A percentile compares a stretch with the other conserved stretches of the same genome.
Conservation (phyloP, 1,140 invertebrate genomes). For the Hestina assimilis region DNA sequence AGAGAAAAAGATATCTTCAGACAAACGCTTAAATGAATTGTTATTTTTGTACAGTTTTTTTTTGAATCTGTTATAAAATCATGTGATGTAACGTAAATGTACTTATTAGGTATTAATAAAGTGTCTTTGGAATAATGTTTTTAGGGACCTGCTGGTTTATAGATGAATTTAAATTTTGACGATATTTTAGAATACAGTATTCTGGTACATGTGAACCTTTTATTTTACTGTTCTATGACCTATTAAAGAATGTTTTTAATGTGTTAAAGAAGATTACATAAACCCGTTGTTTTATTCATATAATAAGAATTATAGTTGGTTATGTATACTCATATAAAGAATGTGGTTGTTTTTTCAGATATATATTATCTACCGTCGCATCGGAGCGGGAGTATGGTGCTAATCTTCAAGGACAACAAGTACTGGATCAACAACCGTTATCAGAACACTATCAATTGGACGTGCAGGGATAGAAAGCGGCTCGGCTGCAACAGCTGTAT, state of each 20-base stretch:
- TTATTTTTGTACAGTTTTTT: conserved; percentile 37
- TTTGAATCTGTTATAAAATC: conserved; percentile 52
- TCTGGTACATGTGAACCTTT: conserved; percentile 46
- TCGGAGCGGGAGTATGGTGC: conserved; percentile 67
- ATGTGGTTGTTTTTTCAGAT: conserved; percentile 51
- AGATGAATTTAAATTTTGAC: conserved; percentile 50
- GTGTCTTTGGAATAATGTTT: conserved; percentile 56
- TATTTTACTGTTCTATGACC: conserved; percentile 20
- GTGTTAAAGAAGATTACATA: neutral
- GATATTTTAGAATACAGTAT: conserved; percentile 73
- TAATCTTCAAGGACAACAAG: conserved; percentile 73
- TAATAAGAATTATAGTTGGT: neutral
- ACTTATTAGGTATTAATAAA: conserved; percentile 57
- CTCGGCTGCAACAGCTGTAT: conserved; percentile 68
- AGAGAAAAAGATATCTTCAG: conserved; percentile 65
- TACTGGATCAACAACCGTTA: conserved; percentile 74
- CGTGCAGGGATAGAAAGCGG: conserved; percentile 64
- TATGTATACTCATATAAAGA: conserved; percentile 21
- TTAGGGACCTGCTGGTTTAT: conserved; percentile 67
- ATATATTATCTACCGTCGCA: conserved; percentile 71
- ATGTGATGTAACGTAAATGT: conserved; percentile 57
- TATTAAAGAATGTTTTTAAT: conserved; percentile 13
- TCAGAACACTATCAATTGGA: conserved; percentile 74
- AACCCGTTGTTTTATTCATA: conserved; percentile 1
- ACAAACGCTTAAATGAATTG: conserved; percentile 44